Percentiles rank a stretch among this genome's conserved stretches.
Evolutionary conservation across 2,888 invertebrate species (phyloP).

Genomic region (Punctoribates punctum): DNA sequence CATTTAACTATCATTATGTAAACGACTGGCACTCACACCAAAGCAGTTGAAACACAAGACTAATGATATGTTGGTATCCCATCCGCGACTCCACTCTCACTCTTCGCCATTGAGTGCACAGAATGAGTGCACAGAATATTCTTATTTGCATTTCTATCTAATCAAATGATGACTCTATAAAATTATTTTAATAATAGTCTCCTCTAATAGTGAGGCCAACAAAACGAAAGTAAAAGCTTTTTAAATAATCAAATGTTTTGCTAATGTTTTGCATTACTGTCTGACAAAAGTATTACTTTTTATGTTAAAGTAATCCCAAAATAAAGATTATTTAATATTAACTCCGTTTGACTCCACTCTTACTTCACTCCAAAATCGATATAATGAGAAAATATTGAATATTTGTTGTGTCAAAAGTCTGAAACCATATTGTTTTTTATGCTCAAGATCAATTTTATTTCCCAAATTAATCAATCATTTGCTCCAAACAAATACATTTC

Average conservation of each 20-base stretch:
- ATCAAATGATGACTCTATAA: slow-evolving; percentile 31
- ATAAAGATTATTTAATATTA: too few species aligned
- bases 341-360: too few species aligned
- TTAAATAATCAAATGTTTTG: not conserved
- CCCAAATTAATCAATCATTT: too few species aligned
- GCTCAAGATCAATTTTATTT: too few species aligned
- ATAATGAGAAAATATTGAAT: too few species aligned
- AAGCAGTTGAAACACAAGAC: slow-evolving; percentile 2
- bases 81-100: not conserved
- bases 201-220: not conserved
- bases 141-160: slow-evolving; percentile 29
- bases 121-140: not conserved
- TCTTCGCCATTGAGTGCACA: not conserved
- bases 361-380: too few species aligned
- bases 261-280: not conserved
- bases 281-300: not conserved
- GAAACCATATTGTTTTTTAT: too few species aligned
- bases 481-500: too few species aligned
- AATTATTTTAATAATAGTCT: not conserved
- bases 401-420: too few species aligned
- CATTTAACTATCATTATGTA: slow-evolving; percentile 38
- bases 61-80: slow-evolving; percentile 30
- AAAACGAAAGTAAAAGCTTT: slow-evolving; percentile 14
- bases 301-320: too few species aligned
- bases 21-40: not conserved